Conservation (phyloP, 2,113 vertebrate species). For the Piaya cayana region DNA sequence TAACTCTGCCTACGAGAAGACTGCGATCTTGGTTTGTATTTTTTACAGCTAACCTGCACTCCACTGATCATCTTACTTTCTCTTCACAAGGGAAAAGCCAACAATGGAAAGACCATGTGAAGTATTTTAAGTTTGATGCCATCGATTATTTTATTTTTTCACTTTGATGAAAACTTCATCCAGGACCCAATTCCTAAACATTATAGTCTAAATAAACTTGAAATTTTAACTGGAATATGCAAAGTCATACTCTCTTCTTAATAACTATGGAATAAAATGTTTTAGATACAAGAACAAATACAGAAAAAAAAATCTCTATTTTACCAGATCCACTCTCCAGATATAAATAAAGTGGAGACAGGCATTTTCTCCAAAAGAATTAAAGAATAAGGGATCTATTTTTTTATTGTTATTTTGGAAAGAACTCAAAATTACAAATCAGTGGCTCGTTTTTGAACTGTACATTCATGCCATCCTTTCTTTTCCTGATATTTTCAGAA, state of each 20-base stretch:
- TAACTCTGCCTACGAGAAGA: no score
- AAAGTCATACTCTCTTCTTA: neutral
- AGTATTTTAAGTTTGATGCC: neutral
- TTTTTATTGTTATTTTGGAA: neutral
- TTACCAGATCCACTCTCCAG: neutral
- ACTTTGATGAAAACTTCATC: neutral
- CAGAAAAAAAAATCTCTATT: neutral
- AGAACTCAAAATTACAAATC: neutral
- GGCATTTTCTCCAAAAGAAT: neutral
- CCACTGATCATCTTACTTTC: neutral
- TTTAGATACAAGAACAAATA: neutral
- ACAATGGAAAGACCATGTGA: neutral
- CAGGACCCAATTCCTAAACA: neutral
- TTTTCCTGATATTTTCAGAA: constrained; percentile 23
- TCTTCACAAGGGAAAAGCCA: neutral
- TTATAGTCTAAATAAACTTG: neutral
- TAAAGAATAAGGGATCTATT: neutral
- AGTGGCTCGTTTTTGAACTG: neutral
- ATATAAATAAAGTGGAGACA: neutral
- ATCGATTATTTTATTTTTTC: neutral
- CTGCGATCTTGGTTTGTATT: no score
- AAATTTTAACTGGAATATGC: neutral
- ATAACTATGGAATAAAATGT: neutral
- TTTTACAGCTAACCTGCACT: no score
- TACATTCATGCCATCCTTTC: neutral